Percentiles rank a stretch among this genome's conserved stretches.
These are phyloP conservation scores for Dolichoris vasculosae DNA, from an alignment of 1,140 invertebrate species.

Conservation along the genomic window DNA sequence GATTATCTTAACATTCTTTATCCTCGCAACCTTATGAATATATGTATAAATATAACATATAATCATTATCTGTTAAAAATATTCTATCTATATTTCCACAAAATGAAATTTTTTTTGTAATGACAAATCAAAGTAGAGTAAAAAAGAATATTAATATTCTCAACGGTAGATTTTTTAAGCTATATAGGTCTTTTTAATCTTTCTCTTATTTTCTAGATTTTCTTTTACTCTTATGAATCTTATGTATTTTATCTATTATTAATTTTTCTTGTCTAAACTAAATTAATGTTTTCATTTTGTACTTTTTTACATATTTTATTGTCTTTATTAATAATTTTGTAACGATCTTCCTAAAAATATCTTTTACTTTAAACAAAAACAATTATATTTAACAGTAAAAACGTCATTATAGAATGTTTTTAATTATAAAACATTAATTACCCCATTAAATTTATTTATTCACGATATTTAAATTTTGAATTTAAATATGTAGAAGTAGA, in stretches of 20 bases:
- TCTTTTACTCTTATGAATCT: background rate
- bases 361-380: background rate
- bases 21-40: background rate
- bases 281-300: background rate
- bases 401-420: no score
- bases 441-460: background rate
- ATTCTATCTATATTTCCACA: background rate
- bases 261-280: background rate
- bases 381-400: background rate
- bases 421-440: background rate
- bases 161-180: background rate
- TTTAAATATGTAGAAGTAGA: background rate
- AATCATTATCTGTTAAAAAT: conserved; percentile 34
- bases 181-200: conserved; percentile 17
- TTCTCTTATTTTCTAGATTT: background rate
- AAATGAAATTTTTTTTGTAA: background rate
- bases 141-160: background rate
- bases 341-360: background rate
- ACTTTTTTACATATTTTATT: background rate
- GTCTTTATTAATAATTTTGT: background rate
- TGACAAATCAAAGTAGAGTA: background rate
- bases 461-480: background rate
- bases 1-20: background rate
- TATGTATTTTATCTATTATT: background rate
- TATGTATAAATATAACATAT: background rate